Percentiles rank a stretch among this genome's conserved stretches.
These are phyloP conservation scores for Drosophila nasuta DNA, from an alignment of 1,140 invertebrate genomes.

Conservation along the genomic window DNA sequence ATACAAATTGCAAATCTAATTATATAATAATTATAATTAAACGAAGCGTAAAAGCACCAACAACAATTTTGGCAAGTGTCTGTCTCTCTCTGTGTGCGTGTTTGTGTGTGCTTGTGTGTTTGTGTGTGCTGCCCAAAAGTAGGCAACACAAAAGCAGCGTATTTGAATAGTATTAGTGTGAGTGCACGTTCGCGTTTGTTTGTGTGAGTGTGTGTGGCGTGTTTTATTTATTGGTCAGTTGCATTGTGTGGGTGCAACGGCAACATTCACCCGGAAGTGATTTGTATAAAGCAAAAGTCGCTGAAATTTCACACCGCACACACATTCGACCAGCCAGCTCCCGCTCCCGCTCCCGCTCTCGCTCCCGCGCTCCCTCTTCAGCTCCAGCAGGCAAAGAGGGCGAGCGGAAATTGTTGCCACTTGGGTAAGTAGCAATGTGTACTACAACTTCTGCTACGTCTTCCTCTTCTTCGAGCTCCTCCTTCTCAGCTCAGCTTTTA, in stretches of 20 bases:
- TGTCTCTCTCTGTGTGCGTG: background rate
- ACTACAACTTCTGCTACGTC: slow-evolving; percentile 10
- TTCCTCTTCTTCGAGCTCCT: slow-evolving; percentile 8
- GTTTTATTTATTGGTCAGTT: slow-evolving; percentile 42
- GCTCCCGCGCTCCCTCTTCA: background rate
- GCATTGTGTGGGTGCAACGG: slow-evolving; percentile 48
- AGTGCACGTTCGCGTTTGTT: background rate
- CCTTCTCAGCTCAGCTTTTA: slow-evolving; percentile 8
- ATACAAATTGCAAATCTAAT: slow-evolving; percentile 63
- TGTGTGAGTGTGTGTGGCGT: slow-evolving; percentile 23
- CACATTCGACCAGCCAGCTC: background rate
- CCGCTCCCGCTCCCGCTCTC: background rate
- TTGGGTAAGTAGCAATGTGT: slow-evolving; percentile 28
- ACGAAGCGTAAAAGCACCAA: slow-evolving; percentile 38
- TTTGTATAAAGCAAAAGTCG: slow-evolving; percentile 66
- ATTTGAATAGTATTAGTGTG: slow-evolving; percentile 26
- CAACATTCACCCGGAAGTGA: slow-evolving; percentile 63
- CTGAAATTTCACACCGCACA: slow-evolving; percentile 63
- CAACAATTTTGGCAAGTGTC: slow-evolving; percentile 38
- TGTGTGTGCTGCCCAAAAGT: slow-evolving; percentile 28
- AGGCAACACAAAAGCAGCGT: slow-evolving; percentile 20
- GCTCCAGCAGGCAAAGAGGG: background rate
- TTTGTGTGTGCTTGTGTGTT: slow-evolving; percentile 13
- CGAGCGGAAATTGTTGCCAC: slow-evolving; percentile 25
- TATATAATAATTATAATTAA: slow-evolving; percentile 71